Percentiles rank a stretch among this genome's conserved stretches.
Conservation (phyloP, 2,797 vertebrate genomes). For the Vultur gryphus region DNA sequence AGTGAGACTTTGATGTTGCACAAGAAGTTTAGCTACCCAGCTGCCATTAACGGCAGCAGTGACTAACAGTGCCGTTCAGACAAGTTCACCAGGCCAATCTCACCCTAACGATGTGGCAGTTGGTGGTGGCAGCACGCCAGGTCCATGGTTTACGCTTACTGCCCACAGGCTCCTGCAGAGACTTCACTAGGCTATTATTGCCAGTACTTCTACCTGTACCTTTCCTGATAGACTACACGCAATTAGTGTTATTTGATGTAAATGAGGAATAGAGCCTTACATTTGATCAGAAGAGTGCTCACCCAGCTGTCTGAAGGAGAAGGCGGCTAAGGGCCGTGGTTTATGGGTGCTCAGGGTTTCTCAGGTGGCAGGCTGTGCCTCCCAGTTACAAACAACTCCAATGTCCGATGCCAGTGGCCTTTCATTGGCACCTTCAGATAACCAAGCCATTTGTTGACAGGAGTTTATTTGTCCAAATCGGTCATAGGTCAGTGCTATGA, state of each 20-base stretch:
- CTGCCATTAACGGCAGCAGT: background rate
- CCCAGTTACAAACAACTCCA: background rate
- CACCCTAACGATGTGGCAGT: rapidly evolving
- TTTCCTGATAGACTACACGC: background rate
- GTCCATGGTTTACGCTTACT: rapidly evolving
- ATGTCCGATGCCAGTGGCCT: background rate
- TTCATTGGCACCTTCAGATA: background rate
- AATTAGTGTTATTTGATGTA: background rate
- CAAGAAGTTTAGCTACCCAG: background rate
- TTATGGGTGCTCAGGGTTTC: background rate
- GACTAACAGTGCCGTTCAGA: background rate
- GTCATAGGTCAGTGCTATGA: background rate
- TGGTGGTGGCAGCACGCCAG: background rate
- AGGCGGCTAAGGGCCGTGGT: background rate
- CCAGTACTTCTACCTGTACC: background rate
- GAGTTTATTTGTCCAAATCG: background rate
- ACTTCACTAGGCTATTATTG: rapidly evolving
- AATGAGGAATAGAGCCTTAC: background rate
- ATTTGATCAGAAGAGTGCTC: background rate
- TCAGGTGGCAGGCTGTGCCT: background rate
- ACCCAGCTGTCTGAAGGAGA: background rate
- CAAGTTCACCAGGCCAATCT: background rate
- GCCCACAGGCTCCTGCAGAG: background rate
- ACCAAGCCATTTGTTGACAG: background rate
- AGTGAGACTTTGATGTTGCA: background rate